These are phyloP conservation scores for Halyomorpha halys DNA, from an alignment of 1,140 invertebrate species.

Conservation along the genomic window DNA sequence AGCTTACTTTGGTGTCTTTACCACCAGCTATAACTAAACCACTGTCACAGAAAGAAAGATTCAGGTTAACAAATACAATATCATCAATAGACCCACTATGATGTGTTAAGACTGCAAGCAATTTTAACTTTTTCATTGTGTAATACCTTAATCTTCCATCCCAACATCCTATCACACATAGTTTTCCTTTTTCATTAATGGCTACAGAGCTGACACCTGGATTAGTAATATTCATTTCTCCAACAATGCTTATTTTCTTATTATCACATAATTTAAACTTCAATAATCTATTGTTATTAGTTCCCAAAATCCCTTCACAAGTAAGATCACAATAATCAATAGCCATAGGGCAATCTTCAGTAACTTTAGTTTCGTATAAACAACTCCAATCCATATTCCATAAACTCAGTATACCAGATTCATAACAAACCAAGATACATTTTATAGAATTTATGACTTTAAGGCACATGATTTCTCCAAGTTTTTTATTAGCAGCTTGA, in stretches of 20 bases:
- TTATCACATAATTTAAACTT: constrained; percentile 35
- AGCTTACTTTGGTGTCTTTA: not conserved
- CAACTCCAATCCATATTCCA: constrained; percentile 52
- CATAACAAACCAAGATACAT: constrained; percentile 50
- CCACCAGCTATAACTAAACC: constrained; percentile 1
- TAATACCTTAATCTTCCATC: constrained; percentile 65
- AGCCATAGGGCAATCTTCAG: constrained; percentile 51
- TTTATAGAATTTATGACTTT: constrained; percentile 44
- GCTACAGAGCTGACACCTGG: constrained; percentile 57
- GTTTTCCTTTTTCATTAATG: constrained; percentile 58
- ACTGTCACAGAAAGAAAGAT: not conserved
- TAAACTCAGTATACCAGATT: constrained; percentile 51
- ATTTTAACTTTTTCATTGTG: constrained; percentile 62
- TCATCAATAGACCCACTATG: not conserved
- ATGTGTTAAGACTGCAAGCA: constrained; percentile 60
- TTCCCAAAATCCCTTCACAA: constrained; percentile 52
- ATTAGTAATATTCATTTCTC: constrained; percentile 52
- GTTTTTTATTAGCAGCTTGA: constrained; percentile 36
- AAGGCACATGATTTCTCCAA: constrained; percentile 51
- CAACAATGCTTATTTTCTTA: constrained; percentile 36
- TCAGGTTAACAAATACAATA: not conserved
- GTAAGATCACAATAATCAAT: constrained; percentile 53
- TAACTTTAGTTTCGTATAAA: constrained; percentile 39
- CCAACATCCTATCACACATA: constrained; percentile 64
- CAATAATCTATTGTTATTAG: constrained; percentile 45